These are phyloP conservation scores for Hirudo medicinalis DNA, from an alignment of 1,140 invertebrate species.

Conservation along the genomic window DNA sequence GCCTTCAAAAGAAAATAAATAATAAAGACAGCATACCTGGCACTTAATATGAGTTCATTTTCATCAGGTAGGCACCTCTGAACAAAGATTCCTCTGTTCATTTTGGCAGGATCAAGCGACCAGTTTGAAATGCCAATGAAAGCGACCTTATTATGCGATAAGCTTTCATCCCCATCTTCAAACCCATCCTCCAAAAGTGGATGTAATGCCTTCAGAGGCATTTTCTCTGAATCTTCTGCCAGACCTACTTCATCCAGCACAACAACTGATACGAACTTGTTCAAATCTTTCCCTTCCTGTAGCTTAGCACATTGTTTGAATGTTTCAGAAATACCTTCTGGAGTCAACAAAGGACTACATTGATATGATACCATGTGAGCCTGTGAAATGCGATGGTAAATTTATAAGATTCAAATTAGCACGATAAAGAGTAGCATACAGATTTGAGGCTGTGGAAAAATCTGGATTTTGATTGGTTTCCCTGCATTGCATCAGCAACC, in stretches of 20 bases:
- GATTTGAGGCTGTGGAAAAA: constrained; percentile 31
- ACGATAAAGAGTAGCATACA: constrained; percentile 19
- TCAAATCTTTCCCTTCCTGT: constrained; percentile 30
- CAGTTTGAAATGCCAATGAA: constrained; percentile 40
- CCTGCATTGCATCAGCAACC: constrained; percentile 35
- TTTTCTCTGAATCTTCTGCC: constrained; percentile 33
- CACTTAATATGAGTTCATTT: constrained; percentile 29
- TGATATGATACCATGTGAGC: constrained; percentile 36
- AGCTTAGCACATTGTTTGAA: constrained; percentile 33
- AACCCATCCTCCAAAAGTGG: constrained; percentile 34
- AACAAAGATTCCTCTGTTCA: constrained; percentile 36
- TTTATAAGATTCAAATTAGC: no score
- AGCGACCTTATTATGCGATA: constrained; percentile 31
- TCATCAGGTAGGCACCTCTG: constrained; percentile 32
- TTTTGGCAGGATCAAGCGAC: constrained; percentile 36
- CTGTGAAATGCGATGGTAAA: constrained; percentile 22
- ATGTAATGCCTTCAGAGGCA: constrained; percentile 37
- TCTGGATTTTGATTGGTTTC: constrained; percentile 25
- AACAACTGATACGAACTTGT: constrained; percentile 33
- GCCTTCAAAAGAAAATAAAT: no score
- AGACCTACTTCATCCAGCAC: constrained; percentile 37
- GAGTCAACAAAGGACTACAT: constrained; percentile 33
- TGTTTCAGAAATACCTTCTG: constrained; percentile 34
- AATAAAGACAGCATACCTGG: constrained; percentile 23
- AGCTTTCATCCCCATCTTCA: constrained; percentile 28